Percentiles rank a stretch among this genome's conserved stretches.
phyloP scores from a whole-genome alignment of 2,888 invertebrate species.

The Chrysotoxum bicinctum region DNA sequence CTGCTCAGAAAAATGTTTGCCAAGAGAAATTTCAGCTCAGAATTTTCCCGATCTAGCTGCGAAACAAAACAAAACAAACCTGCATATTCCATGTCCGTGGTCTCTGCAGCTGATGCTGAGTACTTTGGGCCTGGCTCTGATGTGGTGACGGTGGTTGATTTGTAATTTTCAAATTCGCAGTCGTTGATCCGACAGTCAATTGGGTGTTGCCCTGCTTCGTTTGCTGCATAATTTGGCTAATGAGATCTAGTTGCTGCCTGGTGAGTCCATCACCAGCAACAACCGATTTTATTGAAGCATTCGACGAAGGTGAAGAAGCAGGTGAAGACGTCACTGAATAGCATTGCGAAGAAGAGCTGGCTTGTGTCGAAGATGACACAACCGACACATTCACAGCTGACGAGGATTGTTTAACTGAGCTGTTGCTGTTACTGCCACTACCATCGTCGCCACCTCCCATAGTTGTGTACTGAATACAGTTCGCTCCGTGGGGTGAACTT shows the following conservation, averaged over 20 bases:
- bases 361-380: constrained; percentile 67
- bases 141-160: constrained; percentile 76
- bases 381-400: constrained; percentile 67
- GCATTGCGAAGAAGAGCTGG: constrained; percentile 59
- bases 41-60: not conserved
- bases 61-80: constrained; percentile 80
- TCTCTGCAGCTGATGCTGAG: constrained; percentile 79
- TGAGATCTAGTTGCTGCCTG: constrained; percentile 88
- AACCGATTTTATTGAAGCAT: constrained; percentile 78
- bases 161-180: constrained; percentile 66
- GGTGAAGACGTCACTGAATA: constrained; percentile 76
- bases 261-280: constrained; percentile 85
- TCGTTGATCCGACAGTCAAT: constrained; percentile 79
- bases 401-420: constrained; percentile 75
- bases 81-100: constrained; percentile 84
- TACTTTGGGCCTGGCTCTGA: constrained; percentile 76
- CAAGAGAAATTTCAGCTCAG: too few species aligned
- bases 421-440: constrained; percentile 82
- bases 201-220: constrained; percentile 85
- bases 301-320: constrained; percentile 77
- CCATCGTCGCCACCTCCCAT: constrained; percentile 79
- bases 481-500: constrained; percentile 84
- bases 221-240: constrained; percentile 90
- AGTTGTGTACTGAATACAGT: constrained; percentile 84
- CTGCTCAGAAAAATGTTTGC: too few species aligned